Evolutionary conservation across 1,140 invertebrate species (phyloP), one percentile per base, ranked within the genome.

Genomic region (Trialeurodes vaporariorum): DNA sequence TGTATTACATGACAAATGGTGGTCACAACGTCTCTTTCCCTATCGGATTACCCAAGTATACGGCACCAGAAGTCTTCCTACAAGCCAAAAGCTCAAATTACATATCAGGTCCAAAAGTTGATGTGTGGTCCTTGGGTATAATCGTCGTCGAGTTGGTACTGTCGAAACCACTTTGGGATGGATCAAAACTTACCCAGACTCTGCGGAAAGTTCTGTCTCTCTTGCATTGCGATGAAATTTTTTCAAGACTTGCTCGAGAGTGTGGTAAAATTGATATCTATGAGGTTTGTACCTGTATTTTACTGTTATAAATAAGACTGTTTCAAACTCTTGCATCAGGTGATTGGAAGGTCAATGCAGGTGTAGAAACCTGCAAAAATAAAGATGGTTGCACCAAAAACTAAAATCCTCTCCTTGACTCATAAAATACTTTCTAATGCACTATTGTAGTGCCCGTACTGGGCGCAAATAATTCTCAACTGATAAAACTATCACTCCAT

Each of bases 121-220:
- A 98, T 81, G 83, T 93, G 9, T 98, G 95, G 95, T 89, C 92
- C 1, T 78, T 96, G 66, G 95, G 92, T 61, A 87, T 98, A 25
- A 87, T 98, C 59, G 75, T 96, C 27, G 80, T 90, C 2, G 93
- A 97, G 79, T 76, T 92, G 17, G 78, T 87, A 71, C 77, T 92
- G 63, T 72, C 79, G 71, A 72, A 78, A 73, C 80, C 83, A 26
- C 77, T 93, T 13, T 92, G 90, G 88, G 75, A 81, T 26, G 84
- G 83, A 68, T 78, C 90, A 9, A 91, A 91, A 76, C 80, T 91
- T 12, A 83, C 85, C 0, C 86, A 88, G 69, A 84, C 85, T 73
- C 78, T 91, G 13, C 79, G 88, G 59, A 92, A 91, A 79, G 83
- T 92, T 72, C 77, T 91, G 5, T 90, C 88, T 68, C 79, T 89